Conservation (phyloP, 1,140 invertebrate genomes). For the Microplitis mediator region DNA sequence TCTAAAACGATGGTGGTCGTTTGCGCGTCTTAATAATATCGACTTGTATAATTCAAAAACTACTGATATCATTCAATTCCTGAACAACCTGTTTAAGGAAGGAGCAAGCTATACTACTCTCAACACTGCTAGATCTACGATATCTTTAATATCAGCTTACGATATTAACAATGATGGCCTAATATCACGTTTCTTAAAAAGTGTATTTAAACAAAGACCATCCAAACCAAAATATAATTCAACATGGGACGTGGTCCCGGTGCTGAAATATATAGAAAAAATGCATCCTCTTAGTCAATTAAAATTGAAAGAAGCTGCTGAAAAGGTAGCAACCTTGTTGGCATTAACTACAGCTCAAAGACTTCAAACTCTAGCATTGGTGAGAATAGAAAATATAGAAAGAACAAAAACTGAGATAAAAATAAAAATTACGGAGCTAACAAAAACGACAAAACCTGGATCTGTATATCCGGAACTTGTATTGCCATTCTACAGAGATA, state of each 20-base stretch:
- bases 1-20: constrained; percentile 30
- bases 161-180: constrained; percentile 5
- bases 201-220: constrained; percentile 1
- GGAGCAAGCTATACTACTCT: constrained; percentile 9
- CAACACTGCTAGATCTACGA: constrained; percentile 13
- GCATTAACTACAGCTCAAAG: constrained; percentile 10
- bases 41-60: background rate
- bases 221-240: background rate
- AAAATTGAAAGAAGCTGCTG: background rate
- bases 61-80: background rate
- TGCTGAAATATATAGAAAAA: background rate
- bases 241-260: background rate
- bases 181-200: constrained; percentile 5
- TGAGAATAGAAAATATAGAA: constrained; percentile 1
- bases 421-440: background rate
- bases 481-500: constrained; percentile 4
- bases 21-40: constrained; percentile 28
- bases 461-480: background rate
- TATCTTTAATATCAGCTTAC: background rate
- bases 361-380: background rate
- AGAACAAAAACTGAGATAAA: background rate
- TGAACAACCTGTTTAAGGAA: background rate
- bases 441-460: constrained; percentile 13
- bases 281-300: background rate
- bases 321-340: background rate